Conservation (phyloP, 2,797 vertebrate species). For the Mormyrops attenuatus region DNA sequence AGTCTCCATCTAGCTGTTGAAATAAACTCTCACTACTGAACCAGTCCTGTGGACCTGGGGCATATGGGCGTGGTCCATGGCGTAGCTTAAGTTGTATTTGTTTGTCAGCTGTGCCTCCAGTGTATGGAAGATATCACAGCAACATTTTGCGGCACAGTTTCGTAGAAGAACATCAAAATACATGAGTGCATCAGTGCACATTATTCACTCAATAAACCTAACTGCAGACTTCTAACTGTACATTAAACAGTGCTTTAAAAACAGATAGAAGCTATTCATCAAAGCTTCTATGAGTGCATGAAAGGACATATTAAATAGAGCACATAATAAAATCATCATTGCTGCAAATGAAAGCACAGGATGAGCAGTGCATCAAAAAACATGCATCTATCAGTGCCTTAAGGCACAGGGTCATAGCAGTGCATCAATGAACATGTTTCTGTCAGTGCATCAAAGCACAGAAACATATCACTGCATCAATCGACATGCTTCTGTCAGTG, state of each 20-base stretch:
- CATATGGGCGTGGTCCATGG: neutral
- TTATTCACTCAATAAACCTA: neutral
- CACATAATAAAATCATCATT: neutral
- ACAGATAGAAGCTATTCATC: neutral
- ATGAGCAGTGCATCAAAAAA: neutral
- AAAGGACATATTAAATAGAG: neutral
- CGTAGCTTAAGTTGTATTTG: neutral
- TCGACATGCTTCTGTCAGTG: neutral
- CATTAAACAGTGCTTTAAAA: neutral
- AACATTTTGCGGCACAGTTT: neutral
- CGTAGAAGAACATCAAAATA: neutral
- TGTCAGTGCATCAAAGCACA: neutral
- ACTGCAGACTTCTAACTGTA: neutral
- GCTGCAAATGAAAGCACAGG: neutral
- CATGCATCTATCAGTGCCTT: neutral
- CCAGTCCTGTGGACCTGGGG: neutral
- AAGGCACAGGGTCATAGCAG: neutral
- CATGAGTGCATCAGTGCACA: neutral
- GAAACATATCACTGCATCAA: neutral
- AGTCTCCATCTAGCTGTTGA: neutral
- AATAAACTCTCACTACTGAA: neutral
- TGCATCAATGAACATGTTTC: neutral
- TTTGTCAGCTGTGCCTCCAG: neutral
- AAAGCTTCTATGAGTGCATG: neutral
- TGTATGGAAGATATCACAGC: neutral